Conservation (phyloP, 2,888 invertebrate genomes). For the Cylloceria caligata region DNA sequence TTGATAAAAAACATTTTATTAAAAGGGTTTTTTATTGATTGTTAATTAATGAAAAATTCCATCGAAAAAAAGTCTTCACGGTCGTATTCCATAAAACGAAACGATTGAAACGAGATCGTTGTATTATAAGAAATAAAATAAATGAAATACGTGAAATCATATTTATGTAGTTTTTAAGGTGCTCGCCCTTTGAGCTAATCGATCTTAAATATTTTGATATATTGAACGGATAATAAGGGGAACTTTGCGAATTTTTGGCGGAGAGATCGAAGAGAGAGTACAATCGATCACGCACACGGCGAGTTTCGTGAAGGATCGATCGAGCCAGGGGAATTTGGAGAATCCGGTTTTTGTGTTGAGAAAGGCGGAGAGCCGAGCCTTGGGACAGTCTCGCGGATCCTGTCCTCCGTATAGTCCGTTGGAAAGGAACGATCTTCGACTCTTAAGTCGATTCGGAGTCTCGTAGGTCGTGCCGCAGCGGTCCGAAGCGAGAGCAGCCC, state of each 20-base stretch:
- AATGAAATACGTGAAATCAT: neutral
- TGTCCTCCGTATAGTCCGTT: conserved; percentile 44
- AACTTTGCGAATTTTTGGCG: conserved; percentile 53
- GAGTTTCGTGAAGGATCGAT: conserved; percentile 43
- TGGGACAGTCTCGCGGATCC: conserved; percentile 60
- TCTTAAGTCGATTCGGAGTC: conserved; percentile 69
- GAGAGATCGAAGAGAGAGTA: conserved; percentile 65
- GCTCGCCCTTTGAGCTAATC: neutral
- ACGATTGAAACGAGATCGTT: too few relatives aligned
- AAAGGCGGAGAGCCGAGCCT: conserved; percentile 63
- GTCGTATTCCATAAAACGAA: too few relatives aligned
- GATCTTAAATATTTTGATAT: neutral
- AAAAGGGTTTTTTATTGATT: too few relatives aligned
- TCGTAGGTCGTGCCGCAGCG: conserved; percentile 67
- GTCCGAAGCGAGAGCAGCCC: conserved; percentile 34
- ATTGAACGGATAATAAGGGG: conserved; percentile 24
- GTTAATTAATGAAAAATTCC: too few relatives aligned
- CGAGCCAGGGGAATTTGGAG: conserved; percentile 66
- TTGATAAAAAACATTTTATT: too few relatives aligned
- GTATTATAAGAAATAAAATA: too few relatives aligned
- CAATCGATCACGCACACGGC: conserved; percentile 60
- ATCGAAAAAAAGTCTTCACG: too few relatives aligned
- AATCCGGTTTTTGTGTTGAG: conserved; percentile 69
- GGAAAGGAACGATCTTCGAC: conserved; percentile 66
- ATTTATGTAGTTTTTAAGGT: neutral